Evolutionary conservation across 2,888 invertebrate species (phyloP).

Genomic region (Hesperia comma): DNA sequence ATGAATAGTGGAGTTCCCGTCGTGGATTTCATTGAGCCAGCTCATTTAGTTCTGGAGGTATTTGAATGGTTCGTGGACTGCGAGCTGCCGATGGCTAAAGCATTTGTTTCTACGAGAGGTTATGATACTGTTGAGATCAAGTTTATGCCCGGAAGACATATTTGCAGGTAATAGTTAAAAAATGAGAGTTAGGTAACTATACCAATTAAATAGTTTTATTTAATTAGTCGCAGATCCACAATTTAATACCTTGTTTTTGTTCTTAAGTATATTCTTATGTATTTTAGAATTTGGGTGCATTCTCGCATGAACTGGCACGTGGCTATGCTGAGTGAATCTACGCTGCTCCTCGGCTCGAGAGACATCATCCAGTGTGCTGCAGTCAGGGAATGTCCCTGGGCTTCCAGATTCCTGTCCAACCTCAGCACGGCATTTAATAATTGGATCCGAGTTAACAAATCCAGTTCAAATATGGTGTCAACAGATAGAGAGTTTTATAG

Average conservation of each 20-base stretch:
- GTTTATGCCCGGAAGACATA: constrained; percentile 70
- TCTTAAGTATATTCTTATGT: background rate
- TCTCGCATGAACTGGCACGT: constrained; percentile 66
- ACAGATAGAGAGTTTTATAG: constrained; percentile 52
- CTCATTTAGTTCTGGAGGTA: constrained; percentile 64
- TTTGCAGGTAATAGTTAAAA: constrained; percentile 60
- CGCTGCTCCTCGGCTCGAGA: constrained; percentile 60
- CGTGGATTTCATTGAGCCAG: constrained; percentile 61
- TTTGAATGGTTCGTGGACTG: constrained; percentile 71
- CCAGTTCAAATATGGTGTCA: constrained; percentile 42
- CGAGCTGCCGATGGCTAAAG: constrained; percentile 56
- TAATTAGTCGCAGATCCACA: too few relatives aligned
- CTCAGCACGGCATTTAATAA: constrained; percentile 61
- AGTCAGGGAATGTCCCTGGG: constrained; percentile 68
- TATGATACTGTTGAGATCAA: constrained; percentile 61
- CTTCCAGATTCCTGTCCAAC: constrained; percentile 56
- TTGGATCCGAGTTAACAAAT: constrained; percentile 61
- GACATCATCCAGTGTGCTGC: constrained; percentile 65
- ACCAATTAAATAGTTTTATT: too few relatives aligned
- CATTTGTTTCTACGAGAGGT: constrained; percentile 58
- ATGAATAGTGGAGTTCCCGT: constrained; percentile 59
- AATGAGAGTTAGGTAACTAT: too few relatives aligned
- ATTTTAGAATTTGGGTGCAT: constrained; percentile 68
- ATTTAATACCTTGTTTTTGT: too few relatives aligned
- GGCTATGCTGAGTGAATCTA: constrained; percentile 64